These are phyloP conservation scores for Scaptodrosophila latifasciaeformis DNA, from an alignment of 2,888 invertebrate genomes.

Conservation along the genomic window DNA sequence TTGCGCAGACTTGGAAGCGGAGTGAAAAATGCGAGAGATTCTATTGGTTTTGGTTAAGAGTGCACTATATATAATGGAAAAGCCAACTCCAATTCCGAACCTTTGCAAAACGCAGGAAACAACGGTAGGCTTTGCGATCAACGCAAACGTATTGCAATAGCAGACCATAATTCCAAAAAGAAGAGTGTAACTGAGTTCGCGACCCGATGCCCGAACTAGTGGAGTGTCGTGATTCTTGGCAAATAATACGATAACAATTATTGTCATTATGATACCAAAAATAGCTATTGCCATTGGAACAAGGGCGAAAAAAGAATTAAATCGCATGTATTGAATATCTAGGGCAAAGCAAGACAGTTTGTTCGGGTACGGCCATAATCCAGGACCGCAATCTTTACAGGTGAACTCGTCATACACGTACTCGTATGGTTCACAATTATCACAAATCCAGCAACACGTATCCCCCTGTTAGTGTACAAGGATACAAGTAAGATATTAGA, in stretches of 20 bases:
- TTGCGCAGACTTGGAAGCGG: slow-evolving; percentile 82
- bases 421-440: slow-evolving; percentile 82
- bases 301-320: slow-evolving; percentile 81
- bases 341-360: slow-evolving; percentile 80
- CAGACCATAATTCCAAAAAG: slow-evolving; percentile 82
- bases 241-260: slow-evolving; percentile 79
- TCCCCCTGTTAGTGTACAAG: slow-evolving; percentile 76
- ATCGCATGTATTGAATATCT: slow-evolving; percentile 80
- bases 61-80: slow-evolving; percentile 85
- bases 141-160: slow-evolving; percentile 83
- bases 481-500: neutral
- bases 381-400: slow-evolving; percentile 80
- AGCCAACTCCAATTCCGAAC: slow-evolving; percentile 82
- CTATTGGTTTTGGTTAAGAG: slow-evolving; percentile 86
- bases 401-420: slow-evolving; percentile 81
- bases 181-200: slow-evolving; percentile 85
- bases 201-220: slow-evolving; percentile 85
- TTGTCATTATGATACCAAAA: slow-evolving; percentile 79
- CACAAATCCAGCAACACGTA: slow-evolving; percentile 87
- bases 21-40: slow-evolving; percentile 83
- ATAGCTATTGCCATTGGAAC: slow-evolving; percentile 80
- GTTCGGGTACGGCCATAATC: slow-evolving; percentile 79
- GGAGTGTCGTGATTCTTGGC: slow-evolving; percentile 82
- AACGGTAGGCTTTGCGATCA: slow-evolving; percentile 81
- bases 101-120: slow-evolving; percentile 80